Conservation (phyloP, 2,888 invertebrate species). For the Tipula unca region DNA sequence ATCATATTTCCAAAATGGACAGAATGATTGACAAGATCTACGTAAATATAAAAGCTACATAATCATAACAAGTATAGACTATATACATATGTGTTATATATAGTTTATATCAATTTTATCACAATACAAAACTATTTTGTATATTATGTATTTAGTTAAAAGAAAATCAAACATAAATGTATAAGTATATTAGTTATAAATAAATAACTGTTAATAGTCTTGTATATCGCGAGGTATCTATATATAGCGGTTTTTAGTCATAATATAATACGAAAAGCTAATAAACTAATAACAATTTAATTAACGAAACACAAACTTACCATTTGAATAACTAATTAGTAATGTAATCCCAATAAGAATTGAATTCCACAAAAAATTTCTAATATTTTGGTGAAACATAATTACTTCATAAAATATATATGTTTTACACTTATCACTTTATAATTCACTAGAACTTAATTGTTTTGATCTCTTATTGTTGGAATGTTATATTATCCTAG, state of each 20-base stretch:
- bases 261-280: background rate
- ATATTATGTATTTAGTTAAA: background rate
- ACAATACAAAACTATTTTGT: background rate
- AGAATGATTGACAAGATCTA: background rate
- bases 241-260: background rate
- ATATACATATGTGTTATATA: background rate
- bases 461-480: background rate
- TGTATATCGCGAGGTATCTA: background rate
- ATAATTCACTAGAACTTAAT: background rate
- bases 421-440: background rate
- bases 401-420: background rate
- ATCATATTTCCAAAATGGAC: background rate
- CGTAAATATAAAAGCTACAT: background rate
- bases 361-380: background rate
- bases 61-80: background rate
- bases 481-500: background rate
- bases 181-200: background rate
- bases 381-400: background rate
- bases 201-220: background rate
- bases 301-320: background rate
- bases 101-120: background rate
- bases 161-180: background rate
- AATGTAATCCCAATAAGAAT: slow-evolving; percentile 14
- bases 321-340: background rate
- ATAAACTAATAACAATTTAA: background rate